Evolutionary conservation across 2,888 invertebrate species (phyloP).

Genomic region (Hipparchia sbordonii): DNA sequence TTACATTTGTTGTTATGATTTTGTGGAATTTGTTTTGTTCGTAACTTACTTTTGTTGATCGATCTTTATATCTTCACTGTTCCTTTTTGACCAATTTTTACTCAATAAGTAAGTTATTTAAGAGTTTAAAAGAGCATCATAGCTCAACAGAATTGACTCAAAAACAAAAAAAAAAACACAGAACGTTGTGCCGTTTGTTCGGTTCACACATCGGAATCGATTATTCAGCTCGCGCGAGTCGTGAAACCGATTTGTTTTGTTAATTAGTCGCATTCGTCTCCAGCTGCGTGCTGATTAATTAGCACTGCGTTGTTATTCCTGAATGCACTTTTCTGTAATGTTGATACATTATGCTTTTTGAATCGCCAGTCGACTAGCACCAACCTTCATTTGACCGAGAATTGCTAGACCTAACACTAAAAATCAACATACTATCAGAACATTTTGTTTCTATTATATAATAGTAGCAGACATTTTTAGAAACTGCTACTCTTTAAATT

Average conservation of each 20-base stretch:
- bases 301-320: constrained; percentile 4
- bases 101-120: too few species aligned
- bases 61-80: too few species aligned
- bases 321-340: constrained; percentile 3
- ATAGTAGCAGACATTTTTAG: too few species aligned
- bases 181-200: background rate
- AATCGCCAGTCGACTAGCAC: background rate
- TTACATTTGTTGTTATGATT: too few species aligned
- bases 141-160: too few species aligned
- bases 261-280: constrained; percentile 35
- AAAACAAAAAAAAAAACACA: too few species aligned
- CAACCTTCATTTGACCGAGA: too few species aligned
- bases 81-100: too few species aligned
- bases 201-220: constrained; percentile 28
- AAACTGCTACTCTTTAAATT: background rate
- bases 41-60: background rate
- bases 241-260: constrained; percentile 40
- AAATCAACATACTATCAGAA: too few species aligned
- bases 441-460: too few species aligned
- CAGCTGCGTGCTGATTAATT: constrained; percentile 23
- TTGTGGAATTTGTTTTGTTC: background rate
- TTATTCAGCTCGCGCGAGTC: constrained; percentile 28
- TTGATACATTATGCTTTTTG: background rate
- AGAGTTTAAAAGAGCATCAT: too few species aligned
- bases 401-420: too few species aligned